Conservation (phyloP, 2,113 vertebrate genomes). For the Mungos mungo region DNA sequence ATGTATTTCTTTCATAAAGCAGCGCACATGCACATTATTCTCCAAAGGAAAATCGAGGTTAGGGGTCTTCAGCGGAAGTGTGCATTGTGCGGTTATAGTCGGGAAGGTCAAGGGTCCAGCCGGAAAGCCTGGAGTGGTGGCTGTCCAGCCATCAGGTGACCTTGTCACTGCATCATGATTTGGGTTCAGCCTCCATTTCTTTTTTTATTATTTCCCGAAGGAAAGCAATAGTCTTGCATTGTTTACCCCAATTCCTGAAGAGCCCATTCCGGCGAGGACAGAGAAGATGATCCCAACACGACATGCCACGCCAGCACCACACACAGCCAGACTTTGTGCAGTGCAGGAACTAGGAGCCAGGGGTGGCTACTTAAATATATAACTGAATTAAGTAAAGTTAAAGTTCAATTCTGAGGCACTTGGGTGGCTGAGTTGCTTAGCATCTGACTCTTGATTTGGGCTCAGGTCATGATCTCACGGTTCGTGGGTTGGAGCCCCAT, state of each 20-base stretch:
- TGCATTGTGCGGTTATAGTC: not conserved
- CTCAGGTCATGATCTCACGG: too few relatives aligned
- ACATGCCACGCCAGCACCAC: not conserved
- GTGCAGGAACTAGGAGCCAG: not conserved
- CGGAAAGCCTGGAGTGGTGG: not conserved
- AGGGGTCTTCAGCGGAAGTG: not conserved
- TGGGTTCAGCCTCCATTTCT: not conserved
- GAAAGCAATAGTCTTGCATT: not conserved
- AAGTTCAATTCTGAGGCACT: not conserved
- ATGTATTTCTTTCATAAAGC: not conserved
- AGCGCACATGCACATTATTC: not conserved
- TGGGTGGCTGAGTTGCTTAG: too few relatives aligned
- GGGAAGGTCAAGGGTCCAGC: accelerated
- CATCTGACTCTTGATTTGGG: too few relatives aligned
- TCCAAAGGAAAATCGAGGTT: not conserved
- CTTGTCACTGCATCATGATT: not conserved
- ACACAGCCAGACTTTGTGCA: not conserved
- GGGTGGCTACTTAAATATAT: not conserved
- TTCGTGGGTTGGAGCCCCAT: too few relatives aligned
- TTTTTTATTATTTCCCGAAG: not conserved
- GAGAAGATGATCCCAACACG: not conserved
- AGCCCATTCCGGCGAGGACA: too few relatives aligned
- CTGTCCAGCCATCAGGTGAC: not conserved
- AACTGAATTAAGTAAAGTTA: not conserved
- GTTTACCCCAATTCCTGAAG: not conserved